Base-by-base conservation (phyloP, 2,797 vertebrate species). In the Eulemur mongoz region DNA sequence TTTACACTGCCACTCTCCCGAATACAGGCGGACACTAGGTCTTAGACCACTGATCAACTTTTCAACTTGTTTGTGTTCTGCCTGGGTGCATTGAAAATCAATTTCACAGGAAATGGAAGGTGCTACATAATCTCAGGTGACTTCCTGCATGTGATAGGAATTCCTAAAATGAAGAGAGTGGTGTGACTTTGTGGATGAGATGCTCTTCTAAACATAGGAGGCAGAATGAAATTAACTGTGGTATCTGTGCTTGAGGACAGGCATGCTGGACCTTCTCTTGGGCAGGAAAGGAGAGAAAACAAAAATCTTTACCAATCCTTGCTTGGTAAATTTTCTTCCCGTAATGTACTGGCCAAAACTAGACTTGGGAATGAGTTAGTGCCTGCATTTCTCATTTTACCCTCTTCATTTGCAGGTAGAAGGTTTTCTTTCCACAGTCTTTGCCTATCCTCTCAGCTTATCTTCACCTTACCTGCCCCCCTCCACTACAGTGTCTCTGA, bases 81-180 rank as follows among this genome's bases (percentile, higher is more conserved):
- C 27, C 70, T 94, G 35, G 63, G 10, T 82, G 9, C 20, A 59
- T 1, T 72, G 25, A 73, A 76, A 82, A 32, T 86, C 72, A 84
- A 73, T 91, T 67, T n/a, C n/a, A 86, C 12, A 76, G 59, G 69
- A 95, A 95, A 81, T 6, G 43, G 57, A 93, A 79, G 57, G 32
- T 82, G 45, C 57, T 59, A 6, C 18, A 15, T 59, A 40, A 75
- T 79, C 35, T 38, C 45, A 43, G 48, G 50, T 79, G 40, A 70
- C 40, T 79, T 92, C 27, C 86, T 76, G 22, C 54, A 73, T 48
- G 5, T 35, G n/a, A 70, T 0, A 52, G 48, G 67, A 79, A 35
- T 50, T 93, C 72, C 76, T 70, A 27, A 93, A 87, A 52, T 43
- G 63, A 63, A 86, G 75, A 54, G 50, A 35, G 9, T 32, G 18